phyloP scores from a whole-genome alignment of 2,797 vertebrate genomes.

The Molothrus ater region DNA sequence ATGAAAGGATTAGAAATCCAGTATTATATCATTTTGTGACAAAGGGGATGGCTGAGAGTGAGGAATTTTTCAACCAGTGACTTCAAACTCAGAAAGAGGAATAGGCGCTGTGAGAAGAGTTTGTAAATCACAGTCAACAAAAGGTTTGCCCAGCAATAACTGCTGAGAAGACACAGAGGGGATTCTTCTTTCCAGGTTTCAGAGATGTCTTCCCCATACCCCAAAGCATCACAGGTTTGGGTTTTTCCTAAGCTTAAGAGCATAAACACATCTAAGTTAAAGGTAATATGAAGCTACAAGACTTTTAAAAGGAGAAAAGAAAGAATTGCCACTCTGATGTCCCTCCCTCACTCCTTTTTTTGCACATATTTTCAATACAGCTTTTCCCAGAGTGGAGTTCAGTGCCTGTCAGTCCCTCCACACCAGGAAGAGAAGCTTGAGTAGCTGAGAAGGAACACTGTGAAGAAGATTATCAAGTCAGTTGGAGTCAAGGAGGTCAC shows the following conservation, averaged over 20 bases:
- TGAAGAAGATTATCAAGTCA: background rate
- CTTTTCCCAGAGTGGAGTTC: background rate
- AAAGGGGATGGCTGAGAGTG: background rate
- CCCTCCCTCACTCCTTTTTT: background rate
- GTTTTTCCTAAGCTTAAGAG: background rate
- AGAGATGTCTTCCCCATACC: background rate
- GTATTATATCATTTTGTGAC: background rate
- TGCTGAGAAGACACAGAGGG: background rate
- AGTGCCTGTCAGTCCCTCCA: background rate
- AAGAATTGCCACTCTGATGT: fast-evolving
- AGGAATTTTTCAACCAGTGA: background rate
- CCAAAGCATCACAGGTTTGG: background rate
- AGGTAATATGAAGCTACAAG: background rate
- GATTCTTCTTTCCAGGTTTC: background rate
- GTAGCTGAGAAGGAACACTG: background rate
- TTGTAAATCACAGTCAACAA: background rate
- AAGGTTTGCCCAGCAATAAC: background rate
- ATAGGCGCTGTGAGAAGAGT: background rate
- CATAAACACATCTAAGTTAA: background rate
- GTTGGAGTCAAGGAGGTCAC: background rate
- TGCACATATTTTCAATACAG: background rate
- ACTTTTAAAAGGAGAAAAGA: background rate
- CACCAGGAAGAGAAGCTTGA: background rate
- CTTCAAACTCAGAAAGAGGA: background rate
- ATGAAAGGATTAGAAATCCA: background rate